phyloP scores from a whole-genome alignment of 1,140 invertebrate genomes.

The Tachypleus tridentatus region DNA sequence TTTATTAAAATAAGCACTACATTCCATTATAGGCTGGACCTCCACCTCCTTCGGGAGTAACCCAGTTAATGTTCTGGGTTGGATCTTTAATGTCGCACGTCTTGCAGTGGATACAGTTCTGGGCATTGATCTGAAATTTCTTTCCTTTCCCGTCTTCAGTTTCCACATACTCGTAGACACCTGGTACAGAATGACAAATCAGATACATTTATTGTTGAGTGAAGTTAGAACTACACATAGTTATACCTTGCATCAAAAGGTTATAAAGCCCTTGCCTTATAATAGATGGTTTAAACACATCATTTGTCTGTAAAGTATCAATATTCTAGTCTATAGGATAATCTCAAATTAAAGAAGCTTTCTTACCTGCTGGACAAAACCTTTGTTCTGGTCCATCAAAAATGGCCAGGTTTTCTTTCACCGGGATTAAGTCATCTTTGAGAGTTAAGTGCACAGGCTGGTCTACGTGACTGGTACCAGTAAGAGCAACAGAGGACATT shows the following conservation, averaged over 20 bases:
- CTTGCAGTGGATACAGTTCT: slow-evolving; percentile 99
- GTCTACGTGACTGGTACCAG: slow-evolving; percentile 96
- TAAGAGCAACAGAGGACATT: slow-evolving; percentile 87
- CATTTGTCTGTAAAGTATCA: no score
- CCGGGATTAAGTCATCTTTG: slow-evolving; percentile 76
- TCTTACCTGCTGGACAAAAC: slow-evolving; percentile 90
- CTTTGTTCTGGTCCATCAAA: slow-evolving; percentile 92
- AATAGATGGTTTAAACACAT: no score
- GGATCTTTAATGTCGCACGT: slow-evolving; percentile 99
- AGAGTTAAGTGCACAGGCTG: slow-evolving; percentile 95
- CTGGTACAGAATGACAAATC: slow-evolving; percentile 28
- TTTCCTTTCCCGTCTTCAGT: slow-evolving; percentile 58
- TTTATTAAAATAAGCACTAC: slow-evolving; percentile 42
- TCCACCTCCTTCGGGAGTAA: slow-evolving; percentile 93
- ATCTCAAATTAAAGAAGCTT: no score
- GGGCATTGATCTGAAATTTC: slow-evolving; percentile 92
- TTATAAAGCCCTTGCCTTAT: no score
- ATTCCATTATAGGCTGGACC: slow-evolving; percentile 98
- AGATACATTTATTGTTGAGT: no score
- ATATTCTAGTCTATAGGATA: no score
- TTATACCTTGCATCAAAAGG: no score
- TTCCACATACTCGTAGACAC: slow-evolving; percentile 93
- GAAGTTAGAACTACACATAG: no score
- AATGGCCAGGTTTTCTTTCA: slow-evolving; percentile 66
- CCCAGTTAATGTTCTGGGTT: slow-evolving; percentile 99